Evolutionary conservation across 2,888 invertebrate genomes (phyloP).

Genomic region (Ferdinandea cuprea): DNA sequence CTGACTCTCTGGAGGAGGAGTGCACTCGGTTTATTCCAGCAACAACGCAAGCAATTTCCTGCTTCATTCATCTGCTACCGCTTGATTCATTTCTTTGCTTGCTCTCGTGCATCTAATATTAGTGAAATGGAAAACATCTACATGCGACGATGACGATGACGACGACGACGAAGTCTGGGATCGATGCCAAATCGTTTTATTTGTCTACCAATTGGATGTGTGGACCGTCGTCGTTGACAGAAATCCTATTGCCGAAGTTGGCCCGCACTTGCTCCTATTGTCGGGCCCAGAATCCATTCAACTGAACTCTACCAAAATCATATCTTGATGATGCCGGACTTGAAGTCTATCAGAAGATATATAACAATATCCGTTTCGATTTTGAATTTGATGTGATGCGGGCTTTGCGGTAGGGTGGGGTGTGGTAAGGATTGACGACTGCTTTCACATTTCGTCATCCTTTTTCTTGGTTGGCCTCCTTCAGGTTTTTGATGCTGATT

Average conservation of each 20-base stretch:
- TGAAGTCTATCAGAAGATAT: slow-evolving; percentile 33
- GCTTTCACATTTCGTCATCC: slow-evolving; percentile 29
- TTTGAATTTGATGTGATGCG: no score
- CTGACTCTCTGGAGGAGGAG: slow-evolving; percentile 59
- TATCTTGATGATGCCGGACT: slow-evolving; percentile 56
- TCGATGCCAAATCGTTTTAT: slow-evolving; percentile 72
- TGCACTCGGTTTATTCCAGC: slow-evolving; percentile 44
- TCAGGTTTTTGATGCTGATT: slow-evolving; percentile 60
- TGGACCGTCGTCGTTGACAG: slow-evolving; percentile 55
- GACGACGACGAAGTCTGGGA: slow-evolving; percentile 55
- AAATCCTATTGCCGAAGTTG: slow-evolving; percentile 48
- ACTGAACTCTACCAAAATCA: slow-evolving; percentile 35
- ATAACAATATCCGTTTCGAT: slow-evolving; percentile 50
- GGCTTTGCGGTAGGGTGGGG: background rate
- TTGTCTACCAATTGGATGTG: slow-evolving; percentile 59
- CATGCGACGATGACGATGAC: slow-evolving; percentile 31
- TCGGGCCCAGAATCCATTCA: slow-evolving; percentile 3
- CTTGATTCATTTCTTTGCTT: slow-evolving; percentile 32
- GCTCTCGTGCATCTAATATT: slow-evolving; percentile 49
- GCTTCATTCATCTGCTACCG: slow-evolving; percentile 57
- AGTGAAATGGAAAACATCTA: slow-evolving; percentile 59
- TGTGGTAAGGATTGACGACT: background rate
- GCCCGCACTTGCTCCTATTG: slow-evolving; percentile 29
- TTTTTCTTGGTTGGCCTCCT: slow-evolving; percentile 22
- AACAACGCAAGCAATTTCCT: slow-evolving; percentile 70